A percentile compares a stretch with the other conserved stretches of the same genome.
Conservation (phyloP, 2,113 vertebrate species). For the Myotis davidii region DNA sequence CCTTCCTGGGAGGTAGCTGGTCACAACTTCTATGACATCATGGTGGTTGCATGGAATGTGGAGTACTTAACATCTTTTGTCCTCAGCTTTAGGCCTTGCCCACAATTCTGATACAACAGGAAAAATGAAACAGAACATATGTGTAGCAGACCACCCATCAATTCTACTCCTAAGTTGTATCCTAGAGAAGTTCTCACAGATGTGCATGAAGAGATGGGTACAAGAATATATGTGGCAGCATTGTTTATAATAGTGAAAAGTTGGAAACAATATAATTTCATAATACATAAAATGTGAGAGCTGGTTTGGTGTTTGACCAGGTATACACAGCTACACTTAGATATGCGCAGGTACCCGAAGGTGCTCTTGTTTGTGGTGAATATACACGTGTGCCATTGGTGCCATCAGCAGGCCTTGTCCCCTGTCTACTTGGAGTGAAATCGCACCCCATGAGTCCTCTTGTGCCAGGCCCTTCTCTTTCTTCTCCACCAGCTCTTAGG, state of each 20-base stretch:
- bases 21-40: constrained; percentile 13
- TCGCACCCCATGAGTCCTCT: too few relatives aligned
- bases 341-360: background rate
- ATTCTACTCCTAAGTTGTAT: background rate
- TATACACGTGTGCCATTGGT: background rate
- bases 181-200: background rate
- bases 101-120: constrained; percentile 52
- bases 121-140: constrained; percentile 59
- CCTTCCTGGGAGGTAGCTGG: background rate
- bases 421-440: background rate
- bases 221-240: background rate
- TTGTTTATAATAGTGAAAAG: background rate
- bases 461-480: background rate
- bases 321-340: too few relatives aligned
- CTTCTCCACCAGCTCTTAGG: background rate
- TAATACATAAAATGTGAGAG: background rate
- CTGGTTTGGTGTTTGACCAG: background rate
- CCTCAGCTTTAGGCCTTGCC: constrained; percentile 28
- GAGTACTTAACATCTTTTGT: constrained; percentile 11
- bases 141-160: constrained; percentile 58
- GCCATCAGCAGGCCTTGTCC: too few relatives aligned
- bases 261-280: background rate
- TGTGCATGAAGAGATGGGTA: background rate
- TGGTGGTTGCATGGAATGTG: background rate
- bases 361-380: background rate